Conservation (phyloP, 2,113 vertebrate genomes). For the Lepus europaeus region DNA sequence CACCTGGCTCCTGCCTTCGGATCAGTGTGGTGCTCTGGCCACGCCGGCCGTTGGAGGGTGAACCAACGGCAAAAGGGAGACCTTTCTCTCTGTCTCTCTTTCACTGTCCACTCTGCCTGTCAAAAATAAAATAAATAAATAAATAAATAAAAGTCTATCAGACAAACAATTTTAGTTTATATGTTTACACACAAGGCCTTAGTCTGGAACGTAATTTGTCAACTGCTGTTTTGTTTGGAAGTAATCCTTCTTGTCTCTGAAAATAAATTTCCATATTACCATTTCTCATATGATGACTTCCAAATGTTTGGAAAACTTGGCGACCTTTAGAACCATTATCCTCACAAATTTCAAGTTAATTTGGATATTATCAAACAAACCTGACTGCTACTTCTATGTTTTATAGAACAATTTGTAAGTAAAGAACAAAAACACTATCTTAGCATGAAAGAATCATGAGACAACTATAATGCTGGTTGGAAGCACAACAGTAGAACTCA, state of each 20-base stretch:
- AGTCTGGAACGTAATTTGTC: not conserved
- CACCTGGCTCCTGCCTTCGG: too few species aligned
- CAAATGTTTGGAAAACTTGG: conserved; percentile 41
- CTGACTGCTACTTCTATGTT: not conserved
- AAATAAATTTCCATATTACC: conserved; percentile 8
- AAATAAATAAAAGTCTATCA: not conserved
- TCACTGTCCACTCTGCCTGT: too few species aligned
- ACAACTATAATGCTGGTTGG: not conserved
- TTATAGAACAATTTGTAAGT: not conserved
- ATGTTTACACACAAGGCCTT: not conserved
- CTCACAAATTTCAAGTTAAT: conserved; percentile 24
- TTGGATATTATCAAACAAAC: not conserved
- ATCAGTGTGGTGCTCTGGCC: too few species aligned
- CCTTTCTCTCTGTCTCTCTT: too few species aligned
- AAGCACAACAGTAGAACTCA: conserved; percentile 21
- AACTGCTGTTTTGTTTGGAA: not conserved
- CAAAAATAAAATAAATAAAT: too few species aligned
- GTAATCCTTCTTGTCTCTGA: not conserved
- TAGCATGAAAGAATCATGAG: conserved; percentile 36
- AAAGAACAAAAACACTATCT: not conserved
- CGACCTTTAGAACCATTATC: not conserved
- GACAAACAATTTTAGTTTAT: not conserved
- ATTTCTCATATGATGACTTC: conserved; percentile 30
- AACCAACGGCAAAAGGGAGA: too few species aligned
- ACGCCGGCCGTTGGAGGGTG: too few species aligned